A percentile compares a stretch with the other conserved stretches of the same genome.
phyloP scores from a whole-genome alignment of 2,888 invertebrate genomes.

The Protophormia terraenovae region DNA sequence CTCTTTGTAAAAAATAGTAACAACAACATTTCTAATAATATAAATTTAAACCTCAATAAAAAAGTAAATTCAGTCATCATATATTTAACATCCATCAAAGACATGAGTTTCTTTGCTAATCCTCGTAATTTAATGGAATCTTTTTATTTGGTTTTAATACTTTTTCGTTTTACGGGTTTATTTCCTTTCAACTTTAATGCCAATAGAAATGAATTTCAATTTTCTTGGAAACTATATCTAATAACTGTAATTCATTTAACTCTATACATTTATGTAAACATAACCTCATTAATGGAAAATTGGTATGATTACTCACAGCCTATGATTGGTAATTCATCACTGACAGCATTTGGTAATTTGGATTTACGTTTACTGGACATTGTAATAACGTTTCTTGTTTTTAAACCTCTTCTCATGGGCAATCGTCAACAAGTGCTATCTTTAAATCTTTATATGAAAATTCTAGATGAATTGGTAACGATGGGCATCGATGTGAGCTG shows the following conservation, averaged over 20 bases:
- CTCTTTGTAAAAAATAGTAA: too few relatives aligned
- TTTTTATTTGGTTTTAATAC: slow-evolving; percentile 45
- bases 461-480: slow-evolving; percentile 55
- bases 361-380: slow-evolving; percentile 68
- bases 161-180: slow-evolving; percentile 69
- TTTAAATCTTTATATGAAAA: slow-evolving; percentile 63
- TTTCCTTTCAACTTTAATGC: slow-evolving; percentile 68
- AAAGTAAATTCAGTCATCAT: neutral
- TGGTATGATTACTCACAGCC: slow-evolving; percentile 70
- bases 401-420: slow-evolving; percentile 59
- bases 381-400: slow-evolving; percentile 62
- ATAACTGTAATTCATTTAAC: slow-evolving; percentile 65
- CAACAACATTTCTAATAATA: too few relatives aligned
- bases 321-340: slow-evolving; percentile 64
- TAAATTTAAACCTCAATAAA: too few relatives aligned
- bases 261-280: slow-evolving; percentile 70
- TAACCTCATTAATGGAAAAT: slow-evolving; percentile 62
- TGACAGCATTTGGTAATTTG: slow-evolving; percentile 68
- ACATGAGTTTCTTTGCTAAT: slow-evolving; percentile 46
- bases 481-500: slow-evolving; percentile 63
- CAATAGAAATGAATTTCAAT: slow-evolving; percentile 37
- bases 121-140: slow-evolving; percentile 63
- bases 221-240: slow-evolving; percentile 62
- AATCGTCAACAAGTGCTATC: slow-evolving; percentile 21
- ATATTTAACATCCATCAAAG: neutral